A percentile compares a stretch with the other conserved stretches of the same genome.
phyloP scores from a whole-genome alignment of 2,888 invertebrate genomes.

The Rhaphigaster nebulosa region DNA sequence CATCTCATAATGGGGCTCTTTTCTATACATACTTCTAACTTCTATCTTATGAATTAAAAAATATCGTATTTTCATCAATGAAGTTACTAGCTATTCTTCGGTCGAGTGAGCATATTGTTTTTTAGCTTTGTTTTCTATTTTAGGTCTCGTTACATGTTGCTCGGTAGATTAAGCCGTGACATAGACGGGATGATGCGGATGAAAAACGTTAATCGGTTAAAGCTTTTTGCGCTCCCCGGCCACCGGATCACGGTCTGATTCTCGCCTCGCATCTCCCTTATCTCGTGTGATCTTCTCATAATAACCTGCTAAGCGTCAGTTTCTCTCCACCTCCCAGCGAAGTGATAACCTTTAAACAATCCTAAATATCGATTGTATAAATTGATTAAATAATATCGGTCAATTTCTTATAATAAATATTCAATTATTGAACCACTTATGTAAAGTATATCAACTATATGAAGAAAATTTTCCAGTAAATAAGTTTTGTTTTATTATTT shows the following conservation, averaged over 20 bases:
- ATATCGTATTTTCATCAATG: neutral
- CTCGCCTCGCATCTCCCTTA: neutral
- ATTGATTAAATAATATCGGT: too few species aligned
- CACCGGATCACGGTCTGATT: neutral
- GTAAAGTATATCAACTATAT: too few species aligned
- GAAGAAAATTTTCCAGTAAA: too few species aligned
- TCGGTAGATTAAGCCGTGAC: conserved; percentile 25
- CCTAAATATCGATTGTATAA: too few species aligned
- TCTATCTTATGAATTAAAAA: too few species aligned
- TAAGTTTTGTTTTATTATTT: too few species aligned
- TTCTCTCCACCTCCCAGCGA: neutral
- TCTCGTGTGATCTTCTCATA: neutral
- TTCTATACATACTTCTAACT: too few species aligned
- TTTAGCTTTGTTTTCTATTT: conserved; percentile 27
- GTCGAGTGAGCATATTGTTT: neutral
- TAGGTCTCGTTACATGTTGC: neutral
- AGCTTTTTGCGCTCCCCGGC: neutral
- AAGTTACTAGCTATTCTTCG: neutral
- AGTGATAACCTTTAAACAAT: too few species aligned
- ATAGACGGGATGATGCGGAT: conserved; percentile 5
- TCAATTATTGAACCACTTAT: too few species aligned
- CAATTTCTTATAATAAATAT: too few species aligned
- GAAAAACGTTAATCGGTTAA: neutral
- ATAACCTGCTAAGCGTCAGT: neutral
- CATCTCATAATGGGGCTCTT: too few species aligned